Conservation (phyloP, 2,888 invertebrate genomes). For the Capitulum mitella region DNA sequence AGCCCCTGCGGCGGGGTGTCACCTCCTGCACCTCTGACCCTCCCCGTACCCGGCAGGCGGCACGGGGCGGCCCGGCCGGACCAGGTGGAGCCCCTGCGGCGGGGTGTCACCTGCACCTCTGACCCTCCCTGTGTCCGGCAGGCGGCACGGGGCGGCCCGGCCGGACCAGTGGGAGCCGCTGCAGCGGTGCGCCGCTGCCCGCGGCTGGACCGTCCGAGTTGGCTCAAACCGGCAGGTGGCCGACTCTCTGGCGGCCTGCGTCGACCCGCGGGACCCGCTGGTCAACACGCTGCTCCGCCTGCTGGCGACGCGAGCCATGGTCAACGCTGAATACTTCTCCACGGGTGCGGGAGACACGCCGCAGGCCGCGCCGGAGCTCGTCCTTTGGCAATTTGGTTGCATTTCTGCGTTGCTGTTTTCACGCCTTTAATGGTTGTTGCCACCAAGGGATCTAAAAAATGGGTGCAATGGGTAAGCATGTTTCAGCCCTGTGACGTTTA, state of each 20-base stretch:
- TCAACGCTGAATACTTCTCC: conserved; percentile 43
- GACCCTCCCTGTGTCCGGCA: neutral
- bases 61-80: neutral
- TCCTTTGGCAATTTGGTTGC: too few species aligned
- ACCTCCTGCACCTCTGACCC: neutral
- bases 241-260: conserved; percentile 41
- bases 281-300: conserved; percentile 42
- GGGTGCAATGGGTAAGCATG: too few species aligned
- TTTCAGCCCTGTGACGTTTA: too few species aligned
- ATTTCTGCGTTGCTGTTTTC: too few species aligned
- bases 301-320: conserved; percentile 44
- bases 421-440: too few species aligned
- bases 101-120: neutral
- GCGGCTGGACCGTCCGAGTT: conserved; percentile 41
- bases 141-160: neutral
- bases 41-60: neutral
- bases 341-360: too few species aligned
- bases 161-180: conserved; percentile 21
- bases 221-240: conserved; percentile 42
- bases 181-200: conserved; percentile 40
- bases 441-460: too few species aligned
- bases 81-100: neutral
- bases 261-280: conserved; percentile 41
- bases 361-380: too few species aligned
- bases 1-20: neutral